phyloP scores from a whole-genome alignment of 2,797 vertebrate species.

The Sandelia bainsii region DNA sequence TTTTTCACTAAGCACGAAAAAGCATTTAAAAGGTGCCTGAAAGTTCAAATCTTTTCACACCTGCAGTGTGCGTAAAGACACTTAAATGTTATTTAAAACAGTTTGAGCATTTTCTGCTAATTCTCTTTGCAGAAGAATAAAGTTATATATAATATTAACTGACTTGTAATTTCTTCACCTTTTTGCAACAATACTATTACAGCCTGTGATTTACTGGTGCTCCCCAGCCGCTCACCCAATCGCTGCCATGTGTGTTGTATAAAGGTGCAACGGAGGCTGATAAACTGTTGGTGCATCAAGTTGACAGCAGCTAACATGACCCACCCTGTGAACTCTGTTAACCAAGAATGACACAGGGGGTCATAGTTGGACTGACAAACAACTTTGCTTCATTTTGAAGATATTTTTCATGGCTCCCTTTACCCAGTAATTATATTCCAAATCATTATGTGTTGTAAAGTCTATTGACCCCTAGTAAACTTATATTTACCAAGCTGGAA shows the following conservation, averaged over 20 bases:
- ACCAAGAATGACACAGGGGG: conserved; percentile 64
- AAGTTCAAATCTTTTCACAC: conserved; percentile 13
- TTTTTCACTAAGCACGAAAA: conserved; percentile 19
- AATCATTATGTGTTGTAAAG: conserved; percentile 86
- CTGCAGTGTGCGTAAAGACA: conserved; percentile 10
- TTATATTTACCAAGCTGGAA: conserved; percentile 88
- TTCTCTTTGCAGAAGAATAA: conserved; percentile 21
- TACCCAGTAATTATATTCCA: conserved; percentile 85
- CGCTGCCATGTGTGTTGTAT: conserved; percentile 49
- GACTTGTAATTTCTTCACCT: conserved; percentile 40
- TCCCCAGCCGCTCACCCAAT: conserved; percentile 44
- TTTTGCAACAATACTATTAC: conserved; percentile 42
- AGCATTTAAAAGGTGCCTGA: conserved; percentile 11
- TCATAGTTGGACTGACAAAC: conserved; percentile 68
- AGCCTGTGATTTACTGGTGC: conserved; percentile 44
- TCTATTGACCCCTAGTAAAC: conserved; percentile 88
- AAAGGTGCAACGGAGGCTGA: conserved; percentile 62
- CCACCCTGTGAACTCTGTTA: conserved; percentile 66
- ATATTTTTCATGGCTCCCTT: conserved; percentile 76
- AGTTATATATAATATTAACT: conserved; percentile 29
- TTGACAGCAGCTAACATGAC: conserved; percentile 64
- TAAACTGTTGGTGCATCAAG: conserved; percentile 68
- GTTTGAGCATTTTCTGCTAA: conserved; percentile 13
- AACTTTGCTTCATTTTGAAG: conserved; percentile 78
- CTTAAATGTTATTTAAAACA: conserved; percentile 13